These are phyloP conservation scores for Epicampocera succincta DNA, from an alignment of 2,888 invertebrate species.

Conservation along the genomic window DNA sequence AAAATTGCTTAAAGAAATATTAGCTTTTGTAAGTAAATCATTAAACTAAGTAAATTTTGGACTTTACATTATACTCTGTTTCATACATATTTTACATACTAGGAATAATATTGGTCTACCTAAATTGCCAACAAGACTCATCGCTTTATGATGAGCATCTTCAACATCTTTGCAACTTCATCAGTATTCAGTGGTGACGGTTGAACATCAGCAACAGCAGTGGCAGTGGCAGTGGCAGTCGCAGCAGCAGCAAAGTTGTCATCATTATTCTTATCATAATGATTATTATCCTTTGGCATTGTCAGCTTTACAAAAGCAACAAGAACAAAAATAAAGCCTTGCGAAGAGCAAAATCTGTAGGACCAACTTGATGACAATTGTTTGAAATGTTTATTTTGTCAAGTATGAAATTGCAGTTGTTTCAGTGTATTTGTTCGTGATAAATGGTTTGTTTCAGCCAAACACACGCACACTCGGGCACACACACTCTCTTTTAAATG, in stretches of 20 bases:
- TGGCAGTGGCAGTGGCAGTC: background rate
- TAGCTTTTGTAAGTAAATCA: slow-evolving; percentile 27
- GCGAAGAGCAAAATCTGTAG: slow-evolving; percentile 42
- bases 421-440: slow-evolving; percentile 19
- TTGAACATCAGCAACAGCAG: slow-evolving; percentile 16
- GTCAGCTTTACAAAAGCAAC: slow-evolving; percentile 12
- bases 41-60: slow-evolving; percentile 47
- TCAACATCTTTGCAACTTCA: slow-evolving; percentile 36
- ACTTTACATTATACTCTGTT: slow-evolving; percentile 21
- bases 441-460: slow-evolving; percentile 35
- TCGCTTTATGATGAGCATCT: slow-evolving; percentile 21
- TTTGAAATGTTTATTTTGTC: slow-evolving; percentile 59
- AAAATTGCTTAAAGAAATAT: background rate
- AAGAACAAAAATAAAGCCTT: background rate
- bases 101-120: slow-evolving; percentile 58
- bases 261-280: background rate
- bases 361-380: slow-evolving; percentile 61
- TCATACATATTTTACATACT: slow-evolving; percentile 1
- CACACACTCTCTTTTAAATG: slow-evolving; percentile 14
- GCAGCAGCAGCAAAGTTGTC: background rate
- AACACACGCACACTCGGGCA: background rate
- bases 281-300: slow-evolving; percentile 13
- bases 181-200: slow-evolving; percentile 41
- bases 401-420: slow-evolving; percentile 24
- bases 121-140: slow-evolving; percentile 58